A percentile compares a stretch with the other conserved stretches of the same genome.
These are phyloP conservation scores for Melanogrammus aeglefinus DNA, from an alignment of 2,797 vertebrate genomes.

Conservation along the genomic window DNA sequence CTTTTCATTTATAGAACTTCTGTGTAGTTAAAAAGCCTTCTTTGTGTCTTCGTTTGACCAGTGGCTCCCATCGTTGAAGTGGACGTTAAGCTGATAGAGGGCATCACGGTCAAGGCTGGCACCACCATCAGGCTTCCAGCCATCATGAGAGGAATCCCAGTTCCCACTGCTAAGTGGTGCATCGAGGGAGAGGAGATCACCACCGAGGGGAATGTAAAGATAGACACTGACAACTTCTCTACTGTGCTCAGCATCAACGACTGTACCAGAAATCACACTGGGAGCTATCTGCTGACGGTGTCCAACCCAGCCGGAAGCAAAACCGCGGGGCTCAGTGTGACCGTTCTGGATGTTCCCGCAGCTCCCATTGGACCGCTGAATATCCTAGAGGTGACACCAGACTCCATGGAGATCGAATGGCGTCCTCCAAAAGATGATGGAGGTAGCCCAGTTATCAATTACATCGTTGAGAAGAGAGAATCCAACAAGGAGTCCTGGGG, in stretches of 20 bases:
- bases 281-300: conserved; percentile 92
- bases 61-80: conserved; percentile 91
- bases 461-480: conserved; percentile 95
- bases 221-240: conserved; percentile 91
- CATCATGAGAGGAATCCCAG: conserved; percentile 93
- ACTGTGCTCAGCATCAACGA: conserved; percentile 91
- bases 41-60: conserved; percentile 58
- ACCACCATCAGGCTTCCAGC: conserved; percentile 93
- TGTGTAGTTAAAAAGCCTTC: neutral
- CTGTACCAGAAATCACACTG: conserved; percentile 89
- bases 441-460: conserved; percentile 91
- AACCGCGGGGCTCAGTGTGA: conserved; percentile 86
- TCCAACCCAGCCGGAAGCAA: conserved; percentile 94
- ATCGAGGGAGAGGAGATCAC: conserved; percentile 87
- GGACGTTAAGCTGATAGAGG: conserved; percentile 93
- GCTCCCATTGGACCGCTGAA: conserved; percentile 93
- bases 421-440: conserved; percentile 98
- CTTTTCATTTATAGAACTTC: neutral
- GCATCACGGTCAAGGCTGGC: conserved; percentile 94
- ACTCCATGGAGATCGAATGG: conserved; percentile 96
- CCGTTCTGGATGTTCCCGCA: conserved; percentile 94
- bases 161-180: conserved; percentile 91
- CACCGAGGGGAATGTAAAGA: conserved; percentile 83
- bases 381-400: conserved; percentile 91
- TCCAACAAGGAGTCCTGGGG: conserved; percentile 95